These are phyloP conservation scores for Xerus inauris DNA, from an alignment of 2,113 vertebrate species.

Conservation along the genomic window DNA sequence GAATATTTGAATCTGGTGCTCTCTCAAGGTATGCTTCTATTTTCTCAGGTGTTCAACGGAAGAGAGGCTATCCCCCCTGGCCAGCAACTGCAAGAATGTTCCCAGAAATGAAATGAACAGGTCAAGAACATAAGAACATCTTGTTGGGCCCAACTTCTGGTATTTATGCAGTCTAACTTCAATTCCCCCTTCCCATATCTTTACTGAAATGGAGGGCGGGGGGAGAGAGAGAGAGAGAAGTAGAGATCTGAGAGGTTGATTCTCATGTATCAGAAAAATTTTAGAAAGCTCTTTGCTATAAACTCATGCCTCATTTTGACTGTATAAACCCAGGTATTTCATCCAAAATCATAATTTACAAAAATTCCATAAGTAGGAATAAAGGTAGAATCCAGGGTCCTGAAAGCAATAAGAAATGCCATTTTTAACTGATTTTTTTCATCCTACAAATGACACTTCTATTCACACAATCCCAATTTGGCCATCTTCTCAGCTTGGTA, in stretches of 20 bases:
- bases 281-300: constrained; percentile 30
- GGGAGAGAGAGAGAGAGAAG: background rate
- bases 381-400: background rate
- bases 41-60: background rate
- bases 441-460: background rate
- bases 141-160: background rate
- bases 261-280: background rate
- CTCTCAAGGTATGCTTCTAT: background rate
- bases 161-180: background rate
- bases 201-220: background rate
- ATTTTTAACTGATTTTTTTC: constrained; percentile 43
- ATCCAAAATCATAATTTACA: constrained; percentile 5
- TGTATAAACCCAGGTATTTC: background rate
- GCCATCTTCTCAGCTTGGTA: constrained; percentile 43
- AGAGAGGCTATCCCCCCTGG: background rate
- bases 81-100: background rate
- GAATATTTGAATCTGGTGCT: background rate
- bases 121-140: background rate
- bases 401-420: background rate
- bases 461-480: background rate
- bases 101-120: background rate
- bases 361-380: constrained; percentile 3
- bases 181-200: background rate
- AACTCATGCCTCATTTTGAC: background rate
- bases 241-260: background rate